Conservation (phyloP, 1,140 invertebrate genomes). For the Leptopilina clavipes region DNA sequence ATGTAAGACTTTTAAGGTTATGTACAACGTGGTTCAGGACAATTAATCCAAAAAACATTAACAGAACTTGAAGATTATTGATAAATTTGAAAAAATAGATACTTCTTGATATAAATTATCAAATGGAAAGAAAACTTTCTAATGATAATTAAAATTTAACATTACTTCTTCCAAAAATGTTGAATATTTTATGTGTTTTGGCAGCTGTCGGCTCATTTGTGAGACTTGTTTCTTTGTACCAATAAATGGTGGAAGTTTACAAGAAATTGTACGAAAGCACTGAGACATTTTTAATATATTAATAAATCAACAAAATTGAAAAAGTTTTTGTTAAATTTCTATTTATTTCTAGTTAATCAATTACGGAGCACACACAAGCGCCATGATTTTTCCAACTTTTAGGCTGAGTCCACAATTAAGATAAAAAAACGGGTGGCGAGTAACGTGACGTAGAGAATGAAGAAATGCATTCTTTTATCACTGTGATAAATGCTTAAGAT, state of each 20-base stretch:
- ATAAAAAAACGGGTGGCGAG: too few relatives aligned
- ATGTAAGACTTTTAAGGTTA: conserved; percentile 61
- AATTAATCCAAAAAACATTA: background rate
- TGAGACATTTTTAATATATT: conserved; percentile 59
- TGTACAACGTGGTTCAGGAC: conserved; percentile 36
- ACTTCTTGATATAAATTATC: background rate
- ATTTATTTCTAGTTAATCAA: too few relatives aligned
- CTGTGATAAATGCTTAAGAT: too few relatives aligned
- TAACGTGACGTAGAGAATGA: too few relatives aligned
- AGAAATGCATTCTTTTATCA: too few relatives aligned
- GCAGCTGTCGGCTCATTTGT: conserved; percentile 56
- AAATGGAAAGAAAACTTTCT: conserved; percentile 32
- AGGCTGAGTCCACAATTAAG: too few relatives aligned
- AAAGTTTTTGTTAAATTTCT: too few relatives aligned
- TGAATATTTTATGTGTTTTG: conserved; percentile 56
- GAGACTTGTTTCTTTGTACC: conserved; percentile 56
- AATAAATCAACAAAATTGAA: background rate
- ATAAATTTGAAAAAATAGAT: background rate
- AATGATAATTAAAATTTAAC: conserved; percentile 2
- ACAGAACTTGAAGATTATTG: background rate
- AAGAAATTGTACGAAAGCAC: conserved; percentile 61
- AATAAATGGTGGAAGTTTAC: conserved; percentile 59
- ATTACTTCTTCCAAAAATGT: conserved; percentile 60
- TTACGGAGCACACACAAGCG: too few relatives aligned
- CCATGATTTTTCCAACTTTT: too few relatives aligned